Percentiles rank a stretch among this genome's conserved stretches.
Conservation (phyloP, 2,888 invertebrate species). For the Pyrrhosoma nymphula region DNA sequence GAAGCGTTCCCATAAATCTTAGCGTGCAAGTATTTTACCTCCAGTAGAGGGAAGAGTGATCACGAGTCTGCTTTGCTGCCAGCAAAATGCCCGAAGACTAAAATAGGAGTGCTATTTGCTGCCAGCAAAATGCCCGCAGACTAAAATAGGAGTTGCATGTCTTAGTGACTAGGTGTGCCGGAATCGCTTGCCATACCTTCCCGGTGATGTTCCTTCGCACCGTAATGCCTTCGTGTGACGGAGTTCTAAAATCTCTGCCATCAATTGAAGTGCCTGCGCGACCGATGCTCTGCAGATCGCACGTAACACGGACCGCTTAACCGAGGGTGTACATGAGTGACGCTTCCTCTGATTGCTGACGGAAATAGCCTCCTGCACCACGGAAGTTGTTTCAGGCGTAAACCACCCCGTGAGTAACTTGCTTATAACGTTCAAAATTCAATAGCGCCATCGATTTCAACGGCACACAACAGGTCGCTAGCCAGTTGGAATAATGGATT, state of each 20-base stretch:
- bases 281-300: background rate
- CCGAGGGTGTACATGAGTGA: background rate
- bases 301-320: background rate
- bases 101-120: background rate
- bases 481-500: background rate
- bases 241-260: background rate
- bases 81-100: background rate
- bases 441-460: background rate
- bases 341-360: background rate
- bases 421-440: background rate
- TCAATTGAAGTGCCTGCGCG: background rate
- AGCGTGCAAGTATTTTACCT: no score
- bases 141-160: background rate
- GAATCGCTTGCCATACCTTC: background rate
- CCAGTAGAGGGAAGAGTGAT: no score
- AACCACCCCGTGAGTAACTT: background rate
- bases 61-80: no score
- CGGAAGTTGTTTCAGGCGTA: background rate
- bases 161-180: background rate
- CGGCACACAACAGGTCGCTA: background rate
- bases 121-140: background rate
- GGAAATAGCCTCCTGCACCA: background rate
- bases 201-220: background rate
- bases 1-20: no score
- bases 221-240: background rate